phyloP scores from a whole-genome alignment of 2,113 vertebrate genomes.

The Dipodomys merriami region DNA sequence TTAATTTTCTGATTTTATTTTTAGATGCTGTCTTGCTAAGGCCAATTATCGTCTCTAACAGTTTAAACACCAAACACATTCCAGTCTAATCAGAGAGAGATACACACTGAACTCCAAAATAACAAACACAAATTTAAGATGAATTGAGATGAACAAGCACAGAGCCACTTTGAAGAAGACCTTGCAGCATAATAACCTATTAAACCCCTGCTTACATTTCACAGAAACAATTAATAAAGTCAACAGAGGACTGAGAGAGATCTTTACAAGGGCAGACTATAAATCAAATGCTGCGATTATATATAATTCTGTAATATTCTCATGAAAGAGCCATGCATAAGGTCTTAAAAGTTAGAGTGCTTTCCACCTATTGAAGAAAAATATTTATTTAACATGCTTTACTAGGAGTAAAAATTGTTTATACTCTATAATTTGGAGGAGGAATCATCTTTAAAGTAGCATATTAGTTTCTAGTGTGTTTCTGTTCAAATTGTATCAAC shows the following conservation, averaged over 20 bases:
- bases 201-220: constrained; percentile 67
- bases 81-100: constrained; percentile 67
- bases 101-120: constrained; percentile 70
- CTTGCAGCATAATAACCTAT: constrained; percentile 67
- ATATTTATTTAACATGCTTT: neutral
- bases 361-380: neutral
- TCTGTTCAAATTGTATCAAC: neutral
- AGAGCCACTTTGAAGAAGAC: constrained; percentile 71
- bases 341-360: neutral
- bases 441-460: neutral
- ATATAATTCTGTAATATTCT: constrained; percentile 21
- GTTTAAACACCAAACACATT: constrained; percentile 65
- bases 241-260: constrained; percentile 59
- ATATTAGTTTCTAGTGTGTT: neutral
- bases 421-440: accelerated
- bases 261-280: constrained; percentile 51
- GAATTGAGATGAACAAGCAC: constrained; percentile 67
- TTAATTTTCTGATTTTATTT: constrained; percentile 74
- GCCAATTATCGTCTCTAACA: constrained; percentile 66
- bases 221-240: constrained; percentile 76
- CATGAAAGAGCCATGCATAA: neutral
- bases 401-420: neutral
- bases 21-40: constrained; percentile 53
- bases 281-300: constrained; percentile 53
- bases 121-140: constrained; percentile 73